These are phyloP conservation scores for Gallinago media DNA, from an alignment of 2,113 vertebrate genomes.

Conservation along the genomic window DNA sequence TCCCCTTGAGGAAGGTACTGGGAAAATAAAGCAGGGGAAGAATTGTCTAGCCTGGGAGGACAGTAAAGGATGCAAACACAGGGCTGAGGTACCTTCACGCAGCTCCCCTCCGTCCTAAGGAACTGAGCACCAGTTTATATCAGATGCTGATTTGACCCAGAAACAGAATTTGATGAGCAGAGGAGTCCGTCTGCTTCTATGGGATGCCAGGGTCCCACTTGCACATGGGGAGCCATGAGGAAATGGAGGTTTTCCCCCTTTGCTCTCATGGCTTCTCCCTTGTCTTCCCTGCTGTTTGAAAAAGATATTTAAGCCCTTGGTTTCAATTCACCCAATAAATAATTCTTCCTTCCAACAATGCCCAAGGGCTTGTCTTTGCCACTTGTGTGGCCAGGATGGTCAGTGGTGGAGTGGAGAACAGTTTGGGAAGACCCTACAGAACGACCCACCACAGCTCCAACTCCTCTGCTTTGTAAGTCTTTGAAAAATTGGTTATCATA, in stretches of 20 bases:
- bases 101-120: not conserved
- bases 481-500: not conserved
- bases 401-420: not conserved
- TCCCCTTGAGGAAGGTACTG: not conserved
- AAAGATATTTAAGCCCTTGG: not conserved
- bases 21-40: not conserved
- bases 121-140: not conserved
- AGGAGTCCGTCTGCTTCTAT: not conserved
- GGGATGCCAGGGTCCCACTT: not conserved
- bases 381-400: not conserved
- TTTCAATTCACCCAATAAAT: not conserved
- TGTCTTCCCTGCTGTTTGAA: not conserved
- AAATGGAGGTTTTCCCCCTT: not conserved
- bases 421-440: not conserved
- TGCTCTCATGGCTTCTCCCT: not conserved
- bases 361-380: not conserved
- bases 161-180: not conserved
- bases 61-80: not conserved
- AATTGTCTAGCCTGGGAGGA: not conserved
- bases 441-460: not conserved
- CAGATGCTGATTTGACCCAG: not conserved
- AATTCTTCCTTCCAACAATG: not conserved
- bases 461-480: not conserved
- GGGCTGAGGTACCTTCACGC: not conserved
- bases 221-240: not conserved